phyloP scores from a whole-genome alignment of 2,113 vertebrate species.

The Dromaius novaehollandiae region DNA sequence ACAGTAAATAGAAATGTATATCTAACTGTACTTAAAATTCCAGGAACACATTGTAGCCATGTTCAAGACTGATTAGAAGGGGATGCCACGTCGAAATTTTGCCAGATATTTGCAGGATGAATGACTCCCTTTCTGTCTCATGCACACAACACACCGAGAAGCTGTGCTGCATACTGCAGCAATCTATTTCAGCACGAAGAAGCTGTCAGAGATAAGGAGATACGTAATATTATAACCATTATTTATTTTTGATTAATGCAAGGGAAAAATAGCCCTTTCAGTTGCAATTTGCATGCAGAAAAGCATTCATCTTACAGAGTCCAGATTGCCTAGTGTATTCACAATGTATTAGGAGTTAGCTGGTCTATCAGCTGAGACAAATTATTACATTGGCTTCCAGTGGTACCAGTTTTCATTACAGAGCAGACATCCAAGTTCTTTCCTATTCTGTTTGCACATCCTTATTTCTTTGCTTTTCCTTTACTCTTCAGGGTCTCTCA shows the following conservation, averaged over 20 bases:
- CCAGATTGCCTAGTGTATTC: constrained; percentile 37
- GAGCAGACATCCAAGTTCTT: constrained; percentile 32
- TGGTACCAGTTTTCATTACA: constrained; percentile 44
- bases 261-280: constrained; percentile 29
- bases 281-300: constrained; percentile 41
- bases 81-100: constrained; percentile 30
- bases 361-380: constrained; percentile 50
- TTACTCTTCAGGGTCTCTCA: background rate
- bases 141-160: background rate
- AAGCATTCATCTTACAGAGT: constrained; percentile 45
- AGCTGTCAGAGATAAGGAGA: constrained; percentile 54
- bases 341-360: constrained; percentile 50
- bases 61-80: constrained; percentile 24
- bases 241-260: constrained; percentile 63
- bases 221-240: constrained; percentile 46
- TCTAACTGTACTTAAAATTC: constrained; percentile 3
- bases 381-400: constrained; percentile 44
- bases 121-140: background rate
- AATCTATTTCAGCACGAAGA: background rate
- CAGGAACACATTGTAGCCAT: background rate
- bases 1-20: background rate
- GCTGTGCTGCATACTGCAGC: background rate
- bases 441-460: background rate
- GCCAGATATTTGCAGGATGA: constrained; percentile 41
- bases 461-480: constrained; percentile 18